A percentile compares a stretch with the other conserved stretches of the same genome.
These are phyloP conservation scores for Motacilla alba DNA, from an alignment of 2,113 vertebrate genomes.

Conservation along the genomic window DNA sequence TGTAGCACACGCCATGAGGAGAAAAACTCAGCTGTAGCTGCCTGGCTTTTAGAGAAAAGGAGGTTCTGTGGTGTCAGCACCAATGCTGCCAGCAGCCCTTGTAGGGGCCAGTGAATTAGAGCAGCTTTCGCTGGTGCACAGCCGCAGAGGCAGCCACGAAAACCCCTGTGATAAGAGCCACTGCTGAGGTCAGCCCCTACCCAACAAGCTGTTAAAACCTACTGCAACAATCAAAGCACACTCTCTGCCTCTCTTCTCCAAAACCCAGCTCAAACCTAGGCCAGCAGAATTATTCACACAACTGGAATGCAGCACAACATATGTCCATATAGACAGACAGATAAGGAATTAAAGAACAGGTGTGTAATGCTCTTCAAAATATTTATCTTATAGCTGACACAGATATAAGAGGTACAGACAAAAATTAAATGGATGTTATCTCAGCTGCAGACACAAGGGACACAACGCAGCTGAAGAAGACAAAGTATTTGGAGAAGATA, in stretches of 20 bases:
- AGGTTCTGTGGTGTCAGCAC: neutral
- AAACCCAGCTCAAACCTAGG: neutral
- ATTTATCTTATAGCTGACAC: neutral
- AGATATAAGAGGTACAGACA: neutral
- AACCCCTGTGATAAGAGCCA: neutral
- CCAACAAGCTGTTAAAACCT: neutral
- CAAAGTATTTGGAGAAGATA: neutral
- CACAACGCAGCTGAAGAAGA: neutral
- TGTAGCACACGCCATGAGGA: rapidly evolving
- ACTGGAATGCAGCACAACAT: neutral
- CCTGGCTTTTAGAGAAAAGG: neutral
- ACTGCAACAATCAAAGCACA: neutral
- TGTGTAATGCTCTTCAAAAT: neutral
- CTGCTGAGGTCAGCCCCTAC: neutral
- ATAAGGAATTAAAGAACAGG: neutral
- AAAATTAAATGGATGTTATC: neutral
- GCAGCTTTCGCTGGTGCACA: neutral
- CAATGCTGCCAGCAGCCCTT: neutral
- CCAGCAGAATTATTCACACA: neutral
- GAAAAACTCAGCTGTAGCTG: neutral
- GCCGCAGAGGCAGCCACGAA: rapidly evolving
- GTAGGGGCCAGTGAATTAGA: neutral
- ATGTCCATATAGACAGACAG: neutral
- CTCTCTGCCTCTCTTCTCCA: neutral
- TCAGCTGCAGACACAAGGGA: neutral